phyloP scores from a whole-genome alignment of 2,888 invertebrate genomes.

The Drosophila demipolita region DNA sequence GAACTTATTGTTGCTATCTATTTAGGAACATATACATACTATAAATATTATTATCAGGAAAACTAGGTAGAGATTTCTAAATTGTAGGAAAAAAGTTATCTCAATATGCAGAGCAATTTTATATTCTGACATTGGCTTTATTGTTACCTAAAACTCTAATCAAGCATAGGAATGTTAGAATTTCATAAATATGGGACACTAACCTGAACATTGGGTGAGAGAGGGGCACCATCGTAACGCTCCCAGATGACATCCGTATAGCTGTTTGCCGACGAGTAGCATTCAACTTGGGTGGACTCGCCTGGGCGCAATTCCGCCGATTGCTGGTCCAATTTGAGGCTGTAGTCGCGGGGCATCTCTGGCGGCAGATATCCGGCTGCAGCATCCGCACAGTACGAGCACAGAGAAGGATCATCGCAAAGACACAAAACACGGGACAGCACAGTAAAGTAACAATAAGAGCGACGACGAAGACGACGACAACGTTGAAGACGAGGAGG shows the following conservation, averaged over 20 bases:
- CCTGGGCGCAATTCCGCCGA: conserved; percentile 81
- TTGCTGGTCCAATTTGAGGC: conserved; percentile 83
- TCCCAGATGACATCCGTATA: conserved; percentile 84
- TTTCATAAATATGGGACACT: conserved; percentile 15
- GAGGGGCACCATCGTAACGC: conserved; percentile 79
- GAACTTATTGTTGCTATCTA: too few relatives aligned
- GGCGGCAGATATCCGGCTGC: conserved; percentile 58
- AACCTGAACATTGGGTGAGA: conserved; percentile 82
- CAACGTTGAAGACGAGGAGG: conserved; percentile 37
- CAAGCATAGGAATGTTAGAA: neutral
- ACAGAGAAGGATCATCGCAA: conserved; percentile 5
- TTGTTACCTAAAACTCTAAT: neutral
- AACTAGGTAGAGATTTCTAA: neutral
- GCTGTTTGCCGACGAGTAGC: conserved; percentile 82
- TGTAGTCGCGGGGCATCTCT: conserved; percentile 68
- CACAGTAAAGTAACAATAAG: conserved; percentile 48
- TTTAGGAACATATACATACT: too few relatives aligned
- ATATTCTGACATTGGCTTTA: neutral
- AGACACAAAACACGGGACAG: conserved; percentile 32
- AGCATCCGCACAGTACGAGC: neutral
- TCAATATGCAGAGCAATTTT: too few relatives aligned
- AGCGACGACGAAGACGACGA: conserved; percentile 32
- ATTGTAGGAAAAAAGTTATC: neutral
- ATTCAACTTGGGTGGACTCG: conserved; percentile 85
- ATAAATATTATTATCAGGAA: too few relatives aligned